Evolutionary conservation across 2,797 vertebrate species (phyloP).

Genomic region (Arnoldichthys spilopterus): DNA sequence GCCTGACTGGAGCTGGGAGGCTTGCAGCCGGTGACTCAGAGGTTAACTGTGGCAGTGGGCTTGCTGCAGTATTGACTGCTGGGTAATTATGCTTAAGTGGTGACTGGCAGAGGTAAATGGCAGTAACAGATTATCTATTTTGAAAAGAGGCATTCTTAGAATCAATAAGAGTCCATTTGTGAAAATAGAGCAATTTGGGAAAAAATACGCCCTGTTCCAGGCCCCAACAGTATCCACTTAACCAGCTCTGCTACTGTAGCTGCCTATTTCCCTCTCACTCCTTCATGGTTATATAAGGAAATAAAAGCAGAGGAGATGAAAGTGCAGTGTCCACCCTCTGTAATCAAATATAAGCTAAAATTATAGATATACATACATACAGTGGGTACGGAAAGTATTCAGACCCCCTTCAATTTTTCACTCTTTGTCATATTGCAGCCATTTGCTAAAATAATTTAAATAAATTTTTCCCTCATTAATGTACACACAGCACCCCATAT

Average conservation of each 20-base stretch:
- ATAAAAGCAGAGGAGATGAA: slow-evolving; percentile 24
- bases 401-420: too few relatives aligned
- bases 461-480: too few relatives aligned
- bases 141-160: slow-evolving; percentile 74
- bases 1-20: slow-evolving; percentile 16
- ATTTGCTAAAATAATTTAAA: too few relatives aligned
- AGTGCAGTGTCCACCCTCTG: not conserved
- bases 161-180: slow-evolving; percentile 83
- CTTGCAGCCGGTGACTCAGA: slow-evolving; percentile 50
- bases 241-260: slow-evolving; percentile 33
- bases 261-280: slow-evolving; percentile 12
- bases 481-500: too few relatives aligned
- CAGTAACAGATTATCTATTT: slow-evolving; percentile 77
- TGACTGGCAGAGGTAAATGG: slow-evolving; percentile 72
- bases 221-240: slow-evolving; percentile 67
- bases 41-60: slow-evolving; percentile 65
- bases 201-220: slow-evolving; percentile 71
- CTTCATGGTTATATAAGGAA: slow-evolving; percentile 39
- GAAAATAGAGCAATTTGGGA: slow-evolving; percentile 77
- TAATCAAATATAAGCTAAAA: not conserved
- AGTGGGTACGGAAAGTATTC: too few relatives aligned
- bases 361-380: not conserved
- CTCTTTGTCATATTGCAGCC: too few relatives aligned
- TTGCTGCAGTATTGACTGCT: slow-evolving; percentile 64
- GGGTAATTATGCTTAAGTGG: slow-evolving; percentile 78